Conservation (phyloP, 2,888 invertebrate species). For the Drosophila conformis region DNA sequence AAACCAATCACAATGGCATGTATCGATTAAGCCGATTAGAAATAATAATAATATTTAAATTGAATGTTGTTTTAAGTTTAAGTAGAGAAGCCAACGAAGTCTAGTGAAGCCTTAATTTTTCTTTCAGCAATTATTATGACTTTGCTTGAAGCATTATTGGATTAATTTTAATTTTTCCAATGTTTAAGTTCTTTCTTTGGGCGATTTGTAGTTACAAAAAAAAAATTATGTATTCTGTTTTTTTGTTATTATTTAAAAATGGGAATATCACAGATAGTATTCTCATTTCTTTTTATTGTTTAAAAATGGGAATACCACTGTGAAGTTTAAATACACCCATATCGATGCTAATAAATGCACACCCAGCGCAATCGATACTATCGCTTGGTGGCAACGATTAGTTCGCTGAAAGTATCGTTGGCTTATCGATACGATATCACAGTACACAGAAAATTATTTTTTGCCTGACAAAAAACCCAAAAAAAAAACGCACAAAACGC, state of each 20-base stretch:
- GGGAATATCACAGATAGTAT: not conserved
- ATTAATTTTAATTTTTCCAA: not conserved
- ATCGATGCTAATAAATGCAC: slow-evolving; percentile 26
- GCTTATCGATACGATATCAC: slow-evolving; percentile 55
- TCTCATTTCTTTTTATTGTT: not conserved
- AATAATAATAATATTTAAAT: not conserved
- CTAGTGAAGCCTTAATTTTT: not conserved
- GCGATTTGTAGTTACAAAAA: no score
- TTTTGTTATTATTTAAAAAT: not conserved
- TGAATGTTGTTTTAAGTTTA: no score
- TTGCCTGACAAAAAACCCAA: slow-evolving; percentile 57
- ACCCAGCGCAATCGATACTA: slow-evolving; percentile 9
- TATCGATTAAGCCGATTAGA: slow-evolving; percentile 7
- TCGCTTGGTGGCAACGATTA: not conserved
- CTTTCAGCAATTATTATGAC: not conserved
- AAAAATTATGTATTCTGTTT: not conserved
- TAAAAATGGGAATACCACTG: slow-evolving; percentile 13
- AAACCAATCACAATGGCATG: not conserved
- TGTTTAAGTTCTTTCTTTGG: not conserved
- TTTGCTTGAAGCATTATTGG: not conserved
- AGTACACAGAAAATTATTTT: slow-evolving; percentile 73
- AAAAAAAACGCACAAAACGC: slow-evolving; percentile 74
- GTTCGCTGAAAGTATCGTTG: slow-evolving; percentile 31
- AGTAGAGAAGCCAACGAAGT: not conserved
- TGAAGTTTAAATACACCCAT: not conserved